Evolutionary conservation across 1,140 invertebrate species (phyloP).

Genomic region (Octopus bimaculoides): DNA sequence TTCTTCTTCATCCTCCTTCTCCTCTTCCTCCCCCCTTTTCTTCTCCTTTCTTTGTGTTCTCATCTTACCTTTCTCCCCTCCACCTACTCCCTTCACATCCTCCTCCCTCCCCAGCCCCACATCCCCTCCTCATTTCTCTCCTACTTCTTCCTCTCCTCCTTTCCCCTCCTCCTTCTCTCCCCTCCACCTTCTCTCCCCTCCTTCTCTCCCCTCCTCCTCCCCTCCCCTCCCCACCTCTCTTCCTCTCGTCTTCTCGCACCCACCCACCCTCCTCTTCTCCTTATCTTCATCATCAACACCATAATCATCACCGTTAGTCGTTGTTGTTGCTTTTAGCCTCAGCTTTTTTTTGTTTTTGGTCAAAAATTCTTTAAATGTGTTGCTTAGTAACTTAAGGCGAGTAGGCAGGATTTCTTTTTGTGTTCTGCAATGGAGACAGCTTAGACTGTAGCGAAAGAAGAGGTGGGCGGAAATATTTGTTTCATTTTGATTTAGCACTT

Average conservation of each 20-base stretch:
- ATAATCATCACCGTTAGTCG: too few species aligned
- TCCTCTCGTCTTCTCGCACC: neutral
- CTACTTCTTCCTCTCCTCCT: neutral
- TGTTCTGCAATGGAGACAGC: too few species aligned
- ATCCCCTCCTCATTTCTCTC: neutral
- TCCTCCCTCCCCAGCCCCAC: neutral
- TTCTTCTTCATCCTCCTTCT: neutral
- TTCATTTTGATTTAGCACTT: too few species aligned
- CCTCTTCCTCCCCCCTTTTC: neutral
- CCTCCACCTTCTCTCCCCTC: neutral
- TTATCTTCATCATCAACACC: neutral
- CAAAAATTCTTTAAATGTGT: too few species aligned
- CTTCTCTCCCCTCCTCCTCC: neutral
- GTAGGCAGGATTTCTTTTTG: too few species aligned
- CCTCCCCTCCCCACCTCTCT: neutral
- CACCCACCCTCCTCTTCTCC: neutral
- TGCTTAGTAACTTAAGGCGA: too few species aligned
- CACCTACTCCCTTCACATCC: neutral
- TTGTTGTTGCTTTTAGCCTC: too few species aligned
- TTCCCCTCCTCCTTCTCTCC: neutral
- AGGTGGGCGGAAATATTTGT: too few species aligned
- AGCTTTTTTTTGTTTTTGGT: too few species aligned
- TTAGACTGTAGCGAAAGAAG: too few species aligned
- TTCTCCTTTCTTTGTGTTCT: neutral
- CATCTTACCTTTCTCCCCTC: neutral